Percentiles rank a stretch among this genome's conserved stretches.
Conservation (phyloP, 1,140 invertebrate species). For the Charaxes varanes region DNA sequence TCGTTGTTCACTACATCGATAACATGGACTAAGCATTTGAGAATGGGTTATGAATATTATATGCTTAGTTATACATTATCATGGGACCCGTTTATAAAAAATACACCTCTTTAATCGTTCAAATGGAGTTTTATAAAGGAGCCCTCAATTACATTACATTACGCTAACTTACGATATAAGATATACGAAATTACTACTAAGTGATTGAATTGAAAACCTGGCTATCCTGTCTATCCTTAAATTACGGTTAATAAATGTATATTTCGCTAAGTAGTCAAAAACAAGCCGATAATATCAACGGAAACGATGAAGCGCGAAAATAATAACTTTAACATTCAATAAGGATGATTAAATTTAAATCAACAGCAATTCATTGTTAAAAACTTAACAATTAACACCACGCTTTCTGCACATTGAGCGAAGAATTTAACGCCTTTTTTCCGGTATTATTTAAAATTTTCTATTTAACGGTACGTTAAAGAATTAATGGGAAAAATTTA, state of each 20-base stretch:
- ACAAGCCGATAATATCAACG: conserved; percentile 51
- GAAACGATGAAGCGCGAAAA: conserved; percentile 58
- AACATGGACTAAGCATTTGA: conserved; percentile 38
- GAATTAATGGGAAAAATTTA: too few species aligned
- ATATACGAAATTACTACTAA: conserved; percentile 58
- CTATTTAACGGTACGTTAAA: too few species aligned
- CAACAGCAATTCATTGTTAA: conserved; percentile 65
- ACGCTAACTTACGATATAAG: conserved; percentile 60
- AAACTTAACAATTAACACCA: conserved; percentile 61
- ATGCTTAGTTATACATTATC: conserved; percentile 35
- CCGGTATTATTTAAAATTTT: too few species aligned
- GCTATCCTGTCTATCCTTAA: conserved; percentile 68
- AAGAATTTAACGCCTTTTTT: too few species aligned
- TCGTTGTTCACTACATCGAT: conserved; percentile 61
- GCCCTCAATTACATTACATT: conserved; percentile 66
- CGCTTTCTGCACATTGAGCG: conserved; percentile 6
- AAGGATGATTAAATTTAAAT: conserved; percentile 67
- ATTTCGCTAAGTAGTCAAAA: conserved; percentile 65
- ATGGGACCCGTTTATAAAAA: conserved; percentile 37
- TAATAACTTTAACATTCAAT: conserved; percentile 60
- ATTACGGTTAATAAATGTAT: conserved; percentile 64
- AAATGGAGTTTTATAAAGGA: conserved; percentile 38
- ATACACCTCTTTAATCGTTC: conserved; percentile 7
- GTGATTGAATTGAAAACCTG: conserved; percentile 69
- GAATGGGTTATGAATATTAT: conserved; percentile 2